Evolutionary conservation across 2,797 vertebrate species (phyloP).

Genomic region (Gorsachius magnificus): DNA sequence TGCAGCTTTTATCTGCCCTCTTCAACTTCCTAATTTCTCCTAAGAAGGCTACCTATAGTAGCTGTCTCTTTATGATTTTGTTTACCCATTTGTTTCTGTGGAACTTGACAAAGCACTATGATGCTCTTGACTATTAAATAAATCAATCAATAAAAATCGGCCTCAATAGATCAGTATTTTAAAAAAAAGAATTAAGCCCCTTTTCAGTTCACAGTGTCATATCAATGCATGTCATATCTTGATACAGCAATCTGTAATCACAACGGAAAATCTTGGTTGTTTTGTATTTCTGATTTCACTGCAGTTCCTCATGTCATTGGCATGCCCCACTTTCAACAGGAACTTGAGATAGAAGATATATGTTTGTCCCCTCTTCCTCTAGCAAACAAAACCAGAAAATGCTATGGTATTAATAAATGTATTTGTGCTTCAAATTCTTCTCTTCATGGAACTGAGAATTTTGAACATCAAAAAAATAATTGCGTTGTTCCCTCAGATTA

Average conservation of each 20-base stretch:
- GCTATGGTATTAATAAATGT: conserved; percentile 46
- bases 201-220: neutral
- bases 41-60: neutral
- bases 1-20: neutral
- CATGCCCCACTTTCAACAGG: neutral
- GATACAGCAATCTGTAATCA: neutral
- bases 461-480: conserved; percentile 71
- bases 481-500: conserved; percentile 72
- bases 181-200: neutral
- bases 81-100: neutral
- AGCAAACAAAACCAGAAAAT: neutral
- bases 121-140: neutral
- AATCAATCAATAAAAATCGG: neutral
- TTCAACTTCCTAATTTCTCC: neutral
- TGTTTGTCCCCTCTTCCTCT: conserved; percentile 3
- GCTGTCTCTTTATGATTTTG: neutral
- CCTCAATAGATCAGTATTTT: neutral
- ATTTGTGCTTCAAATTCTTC: conserved; percentile 51
- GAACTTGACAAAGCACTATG: neutral
- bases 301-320: neutral
- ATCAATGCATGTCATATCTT: neutral
- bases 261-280: neutral
- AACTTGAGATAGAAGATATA: neutral
- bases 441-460: conserved; percentile 52
- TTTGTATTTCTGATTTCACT: neutral